Conservation (phyloP, 2,888 invertebrate genomes). For the Ischnura elegans region DNA sequence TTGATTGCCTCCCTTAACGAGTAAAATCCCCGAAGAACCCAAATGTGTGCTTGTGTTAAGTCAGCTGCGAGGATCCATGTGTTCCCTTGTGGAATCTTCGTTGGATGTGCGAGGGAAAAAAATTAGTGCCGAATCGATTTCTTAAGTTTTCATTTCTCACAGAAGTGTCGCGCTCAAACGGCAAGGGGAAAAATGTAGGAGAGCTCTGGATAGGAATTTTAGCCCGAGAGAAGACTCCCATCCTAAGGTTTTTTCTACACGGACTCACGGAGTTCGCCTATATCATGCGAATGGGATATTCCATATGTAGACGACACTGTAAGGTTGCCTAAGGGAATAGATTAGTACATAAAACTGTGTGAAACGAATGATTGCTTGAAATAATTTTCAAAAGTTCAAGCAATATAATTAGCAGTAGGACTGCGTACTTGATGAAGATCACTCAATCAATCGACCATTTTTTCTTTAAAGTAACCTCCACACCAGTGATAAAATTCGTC, state of each 20-base stretch:
- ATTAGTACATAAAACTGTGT: no score
- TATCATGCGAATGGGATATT: no score
- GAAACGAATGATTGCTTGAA: background rate
- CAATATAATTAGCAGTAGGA: no score
- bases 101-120: background rate
- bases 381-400: no score
- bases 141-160: conserved; percentile 27
- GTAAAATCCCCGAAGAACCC: conserved; percentile 46
- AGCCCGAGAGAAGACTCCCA: background rate
- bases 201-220: background rate
- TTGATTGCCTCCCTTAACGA: conserved; percentile 57
- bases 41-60: background rate
- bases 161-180: conserved; percentile 24
- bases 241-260: no score
- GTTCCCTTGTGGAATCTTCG: conserved; percentile 3
- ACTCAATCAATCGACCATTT: no score
- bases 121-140: background rate
- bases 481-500: no score
- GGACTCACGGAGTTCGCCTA: no score
- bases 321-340: no score
- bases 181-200: background rate
- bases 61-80: background rate
- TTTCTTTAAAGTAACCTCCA: no score
- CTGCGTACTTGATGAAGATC: no score
- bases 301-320: no score